A percentile compares a stretch with the other conserved stretches of the same genome.
phyloP scores from a whole-genome alignment of 2,113 vertebrate genomes.

The Odontophorus gujanensis region DNA sequence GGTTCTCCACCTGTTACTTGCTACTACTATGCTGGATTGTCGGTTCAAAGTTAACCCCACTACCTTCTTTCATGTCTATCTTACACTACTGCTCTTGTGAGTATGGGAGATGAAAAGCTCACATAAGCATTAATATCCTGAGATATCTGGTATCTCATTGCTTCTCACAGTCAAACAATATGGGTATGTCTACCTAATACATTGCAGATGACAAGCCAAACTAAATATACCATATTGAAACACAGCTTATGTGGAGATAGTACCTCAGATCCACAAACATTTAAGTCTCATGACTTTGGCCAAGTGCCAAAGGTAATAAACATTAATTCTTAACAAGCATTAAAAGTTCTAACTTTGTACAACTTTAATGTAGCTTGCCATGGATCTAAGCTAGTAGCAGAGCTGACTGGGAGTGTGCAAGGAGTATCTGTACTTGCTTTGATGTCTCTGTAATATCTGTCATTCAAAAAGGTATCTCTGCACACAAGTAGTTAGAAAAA shows the following conservation, averaged over 20 bases:
- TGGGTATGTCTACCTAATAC: too few relatives aligned
- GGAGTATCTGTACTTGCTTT: not conserved
- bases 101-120: not conserved
- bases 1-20: not conserved
- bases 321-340: not conserved
- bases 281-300: not conserved
- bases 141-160: too few relatives aligned
- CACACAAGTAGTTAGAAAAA: not conserved
- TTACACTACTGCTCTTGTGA: accelerated
- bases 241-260: accelerated
- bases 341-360: not conserved
- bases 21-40: not conserved
- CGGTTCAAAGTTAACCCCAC: not conserved
- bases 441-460: not conserved
- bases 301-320: not conserved
- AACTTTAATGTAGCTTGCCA: not conserved
- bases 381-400: not conserved
- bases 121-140: not conserved
- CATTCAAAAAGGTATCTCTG: not conserved
- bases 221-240: not conserved
- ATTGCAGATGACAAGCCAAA: not conserved
- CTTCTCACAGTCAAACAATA: not conserved
- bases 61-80: not conserved
- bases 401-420: not conserved
- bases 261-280: not conserved